These are phyloP conservation scores for Sycophaga agraensis DNA, from an alignment of 1,140 invertebrate genomes.

Conservation along the genomic window DNA sequence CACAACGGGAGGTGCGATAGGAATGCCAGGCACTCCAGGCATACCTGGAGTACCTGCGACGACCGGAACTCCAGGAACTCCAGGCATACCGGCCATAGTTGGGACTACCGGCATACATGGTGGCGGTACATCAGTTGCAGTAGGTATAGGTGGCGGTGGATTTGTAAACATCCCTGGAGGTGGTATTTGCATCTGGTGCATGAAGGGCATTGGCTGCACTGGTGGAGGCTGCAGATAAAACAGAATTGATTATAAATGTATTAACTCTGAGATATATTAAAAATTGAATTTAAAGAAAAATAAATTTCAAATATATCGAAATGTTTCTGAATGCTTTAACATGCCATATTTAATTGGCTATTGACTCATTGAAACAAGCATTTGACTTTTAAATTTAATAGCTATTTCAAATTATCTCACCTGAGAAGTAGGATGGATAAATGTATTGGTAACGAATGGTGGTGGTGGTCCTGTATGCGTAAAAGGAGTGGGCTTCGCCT, in stretches of 20 bases:
- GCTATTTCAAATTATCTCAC: no score
- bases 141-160: constrained; percentile 47
- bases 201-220: constrained; percentile 10
- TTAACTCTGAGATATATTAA: no score
- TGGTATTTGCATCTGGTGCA: constrained; percentile 38
- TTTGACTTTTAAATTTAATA: no score
- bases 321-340: no score
- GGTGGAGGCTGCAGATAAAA: constrained; percentile 2
- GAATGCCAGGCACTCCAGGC: constrained; percentile 17
- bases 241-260: not conserved
- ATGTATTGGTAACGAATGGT: constrained; percentile 41
- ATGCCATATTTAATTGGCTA: no score
- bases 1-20: not conserved
- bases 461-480: constrained; percentile 35
- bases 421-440: constrained; percentile 33
- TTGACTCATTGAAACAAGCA: no score
- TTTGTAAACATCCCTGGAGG: constrained; percentile 32
- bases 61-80: constrained; percentile 23
- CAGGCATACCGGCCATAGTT: constrained; percentile 5
- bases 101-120: constrained; percentile 1
- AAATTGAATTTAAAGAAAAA: no score
- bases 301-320: no score
- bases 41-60: not conserved
- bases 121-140: constrained; percentile 22
- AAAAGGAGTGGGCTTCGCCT: constrained; percentile 24